A percentile compares a stretch with the other conserved stretches of the same genome.
Evolutionary conservation across 2,888 invertebrate genomes (phyloP).

Genomic region (Muscina levida): DNA sequence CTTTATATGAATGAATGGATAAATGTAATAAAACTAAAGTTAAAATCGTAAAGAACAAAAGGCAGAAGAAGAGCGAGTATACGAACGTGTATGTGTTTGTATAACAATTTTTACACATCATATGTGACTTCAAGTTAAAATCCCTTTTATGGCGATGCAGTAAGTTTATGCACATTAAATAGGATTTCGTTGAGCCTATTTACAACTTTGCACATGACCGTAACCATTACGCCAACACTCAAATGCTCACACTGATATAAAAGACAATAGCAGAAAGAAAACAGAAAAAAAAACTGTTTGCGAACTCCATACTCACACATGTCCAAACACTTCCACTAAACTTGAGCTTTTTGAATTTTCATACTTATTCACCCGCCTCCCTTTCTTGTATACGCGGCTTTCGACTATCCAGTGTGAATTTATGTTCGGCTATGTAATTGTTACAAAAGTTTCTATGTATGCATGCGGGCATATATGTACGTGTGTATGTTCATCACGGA

Average conservation of each 20-base stretch:
- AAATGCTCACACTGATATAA: too few species aligned
- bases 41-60: too few species aligned
- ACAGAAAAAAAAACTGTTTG: too few species aligned
- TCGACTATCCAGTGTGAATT: conserved; percentile 42
- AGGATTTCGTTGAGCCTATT: conserved; percentile 66
- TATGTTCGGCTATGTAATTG: conserved; percentile 52
- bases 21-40: too few species aligned
- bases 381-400: neutral
- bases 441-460: conserved; percentile 44
- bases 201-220: conserved; percentile 66
- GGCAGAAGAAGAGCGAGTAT: too few species aligned
- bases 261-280: too few species aligned
- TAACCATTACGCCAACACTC: conserved; percentile 43
- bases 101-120: conserved; percentile 65
- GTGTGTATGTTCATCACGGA: neutral
- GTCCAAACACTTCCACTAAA: too few species aligned
- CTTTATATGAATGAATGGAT: too few species aligned
- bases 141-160: conserved; percentile 65
- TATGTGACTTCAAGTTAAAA: conserved; percentile 65
- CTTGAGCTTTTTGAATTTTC: too few species aligned
- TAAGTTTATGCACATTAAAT: conserved; percentile 66
- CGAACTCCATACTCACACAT: too few species aligned
- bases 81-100: neutral
- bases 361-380: too few species aligned
- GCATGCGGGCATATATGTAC: conserved; percentile 18